These are phyloP conservation scores for Dolichoris vasculosae DNA, from an alignment of 1,140 invertebrate genomes.

Conservation along the genomic window DNA sequence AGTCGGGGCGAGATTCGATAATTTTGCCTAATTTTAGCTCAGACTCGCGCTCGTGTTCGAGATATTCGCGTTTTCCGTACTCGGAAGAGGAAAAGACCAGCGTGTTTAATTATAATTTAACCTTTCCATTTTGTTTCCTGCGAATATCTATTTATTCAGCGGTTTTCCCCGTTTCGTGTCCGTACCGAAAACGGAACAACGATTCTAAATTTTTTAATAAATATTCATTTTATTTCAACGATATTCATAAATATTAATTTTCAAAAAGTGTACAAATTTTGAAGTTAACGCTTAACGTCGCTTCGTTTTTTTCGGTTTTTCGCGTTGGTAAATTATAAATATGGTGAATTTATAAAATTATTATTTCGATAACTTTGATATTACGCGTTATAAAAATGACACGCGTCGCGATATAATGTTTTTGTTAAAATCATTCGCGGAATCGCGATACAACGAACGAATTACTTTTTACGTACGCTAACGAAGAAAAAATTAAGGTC, in stretches of 20 bases:
- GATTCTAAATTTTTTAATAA: not conserved
- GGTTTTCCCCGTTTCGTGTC: too few species aligned
- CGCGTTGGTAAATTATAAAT: too few species aligned
- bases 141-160: not conserved
- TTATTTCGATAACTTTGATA: too few species aligned
- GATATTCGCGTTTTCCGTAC: not conserved
- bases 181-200: not conserved
- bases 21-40: not conserved
- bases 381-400: too few species aligned
- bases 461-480: too few species aligned
- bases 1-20: slow-evolving; percentile 25
- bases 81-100: not conserved
- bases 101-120: not conserved
- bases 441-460: too few species aligned
- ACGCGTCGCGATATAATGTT: too few species aligned
- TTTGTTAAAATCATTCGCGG: too few species aligned
- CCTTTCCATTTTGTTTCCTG: not conserved
- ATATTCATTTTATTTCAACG: not conserved
- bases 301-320: too few species aligned
- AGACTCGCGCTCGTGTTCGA: not conserved
- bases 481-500: too few species aligned
- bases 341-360: too few species aligned
- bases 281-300: too few species aligned
- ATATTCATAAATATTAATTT: not conserved
- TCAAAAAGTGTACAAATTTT: not conserved